A percentile compares a stretch with the other conserved stretches of the same genome.
phyloP scores from a whole-genome alignment of 2,113 vertebrate genomes.

The Tinamus guttatus region DNA sequence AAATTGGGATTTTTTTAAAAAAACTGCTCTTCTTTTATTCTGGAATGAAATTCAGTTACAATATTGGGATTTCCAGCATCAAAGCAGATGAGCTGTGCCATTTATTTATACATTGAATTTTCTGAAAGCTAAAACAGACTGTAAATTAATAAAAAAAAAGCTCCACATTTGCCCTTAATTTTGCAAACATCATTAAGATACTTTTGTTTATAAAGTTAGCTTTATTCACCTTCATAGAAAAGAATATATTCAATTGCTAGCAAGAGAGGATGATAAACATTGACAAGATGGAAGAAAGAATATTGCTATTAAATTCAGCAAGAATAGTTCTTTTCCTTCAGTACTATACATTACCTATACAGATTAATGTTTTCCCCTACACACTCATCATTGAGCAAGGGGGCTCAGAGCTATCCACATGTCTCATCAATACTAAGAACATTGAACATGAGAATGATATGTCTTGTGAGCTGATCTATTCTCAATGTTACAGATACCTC shows the following conservation, averaged over 20 bases:
- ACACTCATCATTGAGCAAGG: neutral
- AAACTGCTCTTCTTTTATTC: no score
- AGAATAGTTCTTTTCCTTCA: neutral
- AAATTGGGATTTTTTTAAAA: neutral
- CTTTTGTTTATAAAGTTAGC: neutral
- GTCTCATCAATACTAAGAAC: neutral
- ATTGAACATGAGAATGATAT: neutral
- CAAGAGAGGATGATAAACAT: neutral
- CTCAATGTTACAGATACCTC: neutral
- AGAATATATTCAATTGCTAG: neutral
- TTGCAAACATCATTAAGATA: neutral
- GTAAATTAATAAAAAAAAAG: neutral
- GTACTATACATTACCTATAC: neutral
- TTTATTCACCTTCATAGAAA: neutral
- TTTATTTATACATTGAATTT: neutral
- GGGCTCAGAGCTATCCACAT: neutral
- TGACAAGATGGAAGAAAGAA: neutral
- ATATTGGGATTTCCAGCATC: neutral
- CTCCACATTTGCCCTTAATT: neutral
- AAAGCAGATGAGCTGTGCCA: neutral
- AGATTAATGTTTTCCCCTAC: neutral
- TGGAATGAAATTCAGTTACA: neutral
- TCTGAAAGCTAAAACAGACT: neutral
- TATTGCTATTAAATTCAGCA: neutral
- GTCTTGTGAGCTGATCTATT: neutral